A percentile compares a stretch with the other conserved stretches of the same genome.
Evolutionary conservation across 2,113 vertebrate genomes (phyloP).

Genomic region (Pseudopipra pipra): DNA sequence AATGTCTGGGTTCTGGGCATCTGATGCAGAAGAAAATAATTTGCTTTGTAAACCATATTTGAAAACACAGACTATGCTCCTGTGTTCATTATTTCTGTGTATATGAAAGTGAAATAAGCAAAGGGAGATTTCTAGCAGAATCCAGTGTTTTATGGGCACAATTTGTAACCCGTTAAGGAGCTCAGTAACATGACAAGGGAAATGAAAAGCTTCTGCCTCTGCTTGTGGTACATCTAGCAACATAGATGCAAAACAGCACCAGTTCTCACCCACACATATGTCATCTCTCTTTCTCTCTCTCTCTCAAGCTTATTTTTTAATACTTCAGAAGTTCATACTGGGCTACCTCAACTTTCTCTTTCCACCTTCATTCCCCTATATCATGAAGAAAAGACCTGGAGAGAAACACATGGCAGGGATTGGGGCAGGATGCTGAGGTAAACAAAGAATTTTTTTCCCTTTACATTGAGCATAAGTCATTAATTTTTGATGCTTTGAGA

Average conservation of each 20-base stretch:
- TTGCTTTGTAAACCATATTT: not conserved
- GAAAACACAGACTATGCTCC: not conserved
- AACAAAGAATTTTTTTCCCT: not conserved
- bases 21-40: not conserved
- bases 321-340: not conserved
- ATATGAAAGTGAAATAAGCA: not conserved
- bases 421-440: not conserved
- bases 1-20: not conserved
- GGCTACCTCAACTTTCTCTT: not conserved
- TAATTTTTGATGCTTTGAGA: constrained; percentile 24
- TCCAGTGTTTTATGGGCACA: not conserved
- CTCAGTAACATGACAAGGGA: not conserved
- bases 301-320: not conserved
- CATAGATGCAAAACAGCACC: not conserved
- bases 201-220: not conserved
- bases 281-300: not conserved
- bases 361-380: not conserved
- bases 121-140: not conserved
- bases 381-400: not conserved
- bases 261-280: not conserved
- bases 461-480: not conserved
- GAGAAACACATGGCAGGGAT: not conserved
- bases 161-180: not conserved
- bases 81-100: not conserved
- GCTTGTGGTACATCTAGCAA: not conserved